phyloP scores from a whole-genome alignment of 2,113 vertebrate genomes.

The Patagioenas fasciata region DNA sequence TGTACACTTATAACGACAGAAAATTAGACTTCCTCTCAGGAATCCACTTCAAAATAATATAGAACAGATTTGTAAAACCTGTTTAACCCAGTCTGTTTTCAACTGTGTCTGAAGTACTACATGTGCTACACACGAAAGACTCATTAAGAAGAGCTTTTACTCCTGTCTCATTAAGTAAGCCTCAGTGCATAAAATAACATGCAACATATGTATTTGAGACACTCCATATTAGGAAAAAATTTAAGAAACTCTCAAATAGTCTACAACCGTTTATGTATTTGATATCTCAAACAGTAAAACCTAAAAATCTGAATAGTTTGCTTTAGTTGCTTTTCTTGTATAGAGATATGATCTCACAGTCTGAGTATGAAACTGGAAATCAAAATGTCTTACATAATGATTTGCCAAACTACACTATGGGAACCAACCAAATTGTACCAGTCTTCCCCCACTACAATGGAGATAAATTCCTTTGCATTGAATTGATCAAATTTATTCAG shows the following conservation, averaged over 20 bases:
- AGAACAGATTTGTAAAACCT: conserved; percentile 6
- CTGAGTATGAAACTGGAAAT: not conserved
- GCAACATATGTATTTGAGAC: not conserved
- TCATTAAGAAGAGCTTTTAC: conserved; percentile 1
- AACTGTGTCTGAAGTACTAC: not conserved
- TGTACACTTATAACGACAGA: not conserved
- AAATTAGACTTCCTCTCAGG: not conserved
- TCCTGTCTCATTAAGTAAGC: conserved; percentile 11
- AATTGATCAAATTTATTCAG: not conserved
- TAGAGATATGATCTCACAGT: not conserved
- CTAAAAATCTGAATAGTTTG: not conserved
- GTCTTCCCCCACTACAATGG: not conserved
- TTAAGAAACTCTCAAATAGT: not conserved
- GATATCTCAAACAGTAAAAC: not conserved
- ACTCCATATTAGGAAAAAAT: not conserved
- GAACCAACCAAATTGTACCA: not conserved
- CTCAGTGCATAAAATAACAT: not conserved
- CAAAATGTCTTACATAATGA: not conserved
- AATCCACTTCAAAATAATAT: not conserved
- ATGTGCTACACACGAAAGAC: not conserved
- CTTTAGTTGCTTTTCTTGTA: not conserved
- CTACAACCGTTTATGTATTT: not conserved
- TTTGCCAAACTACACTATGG: not conserved
- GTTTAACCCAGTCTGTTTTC: not conserved
- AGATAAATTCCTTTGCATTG: not conserved